A percentile compares a stretch with the other conserved stretches of the same genome.
Evolutionary conservation across 64 coral and sea anemone genomes (phyloP).

Genomic region (Cladopsammia gracilis): DNA sequence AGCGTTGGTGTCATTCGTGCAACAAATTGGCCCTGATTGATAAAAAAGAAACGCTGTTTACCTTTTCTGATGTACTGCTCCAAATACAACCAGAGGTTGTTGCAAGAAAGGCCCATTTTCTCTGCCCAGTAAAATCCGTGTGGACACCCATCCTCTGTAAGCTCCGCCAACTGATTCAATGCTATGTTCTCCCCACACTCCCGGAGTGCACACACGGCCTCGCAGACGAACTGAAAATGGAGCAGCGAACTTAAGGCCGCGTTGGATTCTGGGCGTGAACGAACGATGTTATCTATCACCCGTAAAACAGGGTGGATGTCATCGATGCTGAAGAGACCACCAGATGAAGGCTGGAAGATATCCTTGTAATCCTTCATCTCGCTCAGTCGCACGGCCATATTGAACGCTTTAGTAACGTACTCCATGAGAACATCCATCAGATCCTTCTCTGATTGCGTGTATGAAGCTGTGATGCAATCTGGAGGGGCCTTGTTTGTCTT

Average conservation of each 20-base stretch:
- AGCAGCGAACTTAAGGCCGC: conserved; percentile 70
- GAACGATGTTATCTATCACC: conserved; percentile 85
- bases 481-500: conserved; percentile 72
- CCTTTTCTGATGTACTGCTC: conserved; percentile 30
- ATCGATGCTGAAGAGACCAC: conserved; percentile 71
- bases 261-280: conserved; percentile 39
- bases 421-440: conserved; percentile 62
- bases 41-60: background rate
- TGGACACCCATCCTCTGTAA: conserved; percentile 60
- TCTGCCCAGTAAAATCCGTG: conserved; percentile 91
- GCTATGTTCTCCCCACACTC: conserved; percentile 83
- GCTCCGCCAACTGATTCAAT: conserved; percentile 70
- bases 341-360: conserved; percentile 90
- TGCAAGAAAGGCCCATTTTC: conserved; percentile 70
- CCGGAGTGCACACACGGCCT: conserved; percentile 78
- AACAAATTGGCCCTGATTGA: no score
- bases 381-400: conserved; percentile 82
- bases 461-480: conserved; percentile 67
- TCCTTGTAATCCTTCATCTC: conserved; percentile 96
- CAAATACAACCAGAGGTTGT: conserved; percentile 59
- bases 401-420: conserved; percentile 90
- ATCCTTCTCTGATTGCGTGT: conserved; percentile 59
- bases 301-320: conserved; percentile 83
- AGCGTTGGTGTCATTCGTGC: no score
- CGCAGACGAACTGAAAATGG: conserved; percentile 82